A percentile compares a stretch with the other conserved stretches of the same genome.
Evolutionary conservation across 30 jellyfish, hydroid and myxozoan species (phyloP).

Genomic region (Pelagia noctiluca): DNA sequence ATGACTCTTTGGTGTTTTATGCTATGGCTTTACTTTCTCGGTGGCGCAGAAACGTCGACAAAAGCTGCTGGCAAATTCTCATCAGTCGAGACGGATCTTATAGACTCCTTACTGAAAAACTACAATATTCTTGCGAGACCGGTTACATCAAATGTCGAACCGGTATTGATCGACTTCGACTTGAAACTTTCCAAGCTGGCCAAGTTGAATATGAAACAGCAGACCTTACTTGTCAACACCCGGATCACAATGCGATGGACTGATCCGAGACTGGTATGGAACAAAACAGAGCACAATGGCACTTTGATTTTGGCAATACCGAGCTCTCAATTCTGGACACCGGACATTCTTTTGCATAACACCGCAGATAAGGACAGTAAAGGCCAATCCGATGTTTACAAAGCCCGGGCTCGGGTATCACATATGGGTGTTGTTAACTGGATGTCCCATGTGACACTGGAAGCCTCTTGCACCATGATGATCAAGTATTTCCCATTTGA

Average conservation of each 20-base stretch:
- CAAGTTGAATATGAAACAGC: slow-evolving; percentile 20
- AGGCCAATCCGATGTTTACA: slow-evolving; percentile 44
- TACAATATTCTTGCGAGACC: slow-evolving; percentile 22
- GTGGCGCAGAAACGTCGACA: too few relatives aligned
- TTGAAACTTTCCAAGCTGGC: slow-evolving; percentile 29
- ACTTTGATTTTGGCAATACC: slow-evolving; percentile 17
- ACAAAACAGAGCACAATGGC: slow-evolving; percentile 31
- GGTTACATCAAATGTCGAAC: neutral
- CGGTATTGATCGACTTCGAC: slow-evolving; percentile 36
- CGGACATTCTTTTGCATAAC: slow-evolving; percentile 45
- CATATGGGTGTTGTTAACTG: slow-evolving; percentile 50
- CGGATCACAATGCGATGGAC: slow-evolving; percentile 40
- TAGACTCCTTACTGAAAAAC: neutral
- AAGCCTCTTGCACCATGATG: slow-evolving; percentile 59
- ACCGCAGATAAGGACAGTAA: slow-evolving; percentile 58
- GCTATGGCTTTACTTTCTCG: too few relatives aligned
- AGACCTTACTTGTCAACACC: slow-evolving; percentile 12
- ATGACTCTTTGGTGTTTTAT: too few relatives aligned
- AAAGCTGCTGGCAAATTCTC: too few relatives aligned
- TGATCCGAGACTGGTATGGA: slow-evolving; percentile 39
- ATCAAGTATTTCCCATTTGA: slow-evolving; percentile 79
- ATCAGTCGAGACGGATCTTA: too few relatives aligned
- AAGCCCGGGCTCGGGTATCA: slow-evolving; percentile 33
- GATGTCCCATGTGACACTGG: slow-evolving; percentile 65
- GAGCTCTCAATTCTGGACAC: slow-evolving; percentile 34